phyloP scores from a whole-genome alignment of 2,113 vertebrate genomes.

The Syrrhaptes paradoxus region DNA sequence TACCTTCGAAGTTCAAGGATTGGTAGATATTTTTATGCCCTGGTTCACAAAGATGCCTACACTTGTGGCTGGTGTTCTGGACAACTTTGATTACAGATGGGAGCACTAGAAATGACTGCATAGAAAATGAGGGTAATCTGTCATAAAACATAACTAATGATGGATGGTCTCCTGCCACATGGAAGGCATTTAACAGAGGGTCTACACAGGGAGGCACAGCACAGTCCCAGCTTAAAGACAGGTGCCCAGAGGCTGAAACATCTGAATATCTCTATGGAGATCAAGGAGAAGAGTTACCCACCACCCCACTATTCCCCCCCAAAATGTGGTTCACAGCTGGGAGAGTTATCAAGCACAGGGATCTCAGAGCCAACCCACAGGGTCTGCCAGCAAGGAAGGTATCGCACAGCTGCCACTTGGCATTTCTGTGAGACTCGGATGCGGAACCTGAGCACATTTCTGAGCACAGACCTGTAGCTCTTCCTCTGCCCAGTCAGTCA shows the following conservation, averaged over 20 bases:
- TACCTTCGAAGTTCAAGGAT: background rate
- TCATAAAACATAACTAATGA: background rate
- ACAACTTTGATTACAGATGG: background rate
- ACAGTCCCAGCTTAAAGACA: background rate
- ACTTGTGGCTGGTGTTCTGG: background rate
- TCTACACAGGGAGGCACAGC: background rate
- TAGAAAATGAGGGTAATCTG: background rate
- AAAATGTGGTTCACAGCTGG: background rate
- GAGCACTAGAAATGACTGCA: background rate
- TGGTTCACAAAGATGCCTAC: background rate
- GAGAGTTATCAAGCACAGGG: background rate
- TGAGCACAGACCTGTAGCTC: background rate
- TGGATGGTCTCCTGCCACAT: background rate
- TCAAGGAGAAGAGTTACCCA: background rate
- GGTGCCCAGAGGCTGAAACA: background rate
- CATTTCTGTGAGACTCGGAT: background rate
- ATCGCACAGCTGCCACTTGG: background rate
- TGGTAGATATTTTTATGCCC: background rate
- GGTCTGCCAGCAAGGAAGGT: background rate
- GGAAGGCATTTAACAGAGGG: background rate
- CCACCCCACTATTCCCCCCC: too few species aligned
- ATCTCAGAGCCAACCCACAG: background rate
- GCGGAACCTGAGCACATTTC: background rate
- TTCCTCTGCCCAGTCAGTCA: background rate
- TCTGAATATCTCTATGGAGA: background rate